These are phyloP conservation scores for Pyrrhosoma nymphula DNA, from an alignment of 2,888 invertebrate genomes.

Conservation along the genomic window DNA sequence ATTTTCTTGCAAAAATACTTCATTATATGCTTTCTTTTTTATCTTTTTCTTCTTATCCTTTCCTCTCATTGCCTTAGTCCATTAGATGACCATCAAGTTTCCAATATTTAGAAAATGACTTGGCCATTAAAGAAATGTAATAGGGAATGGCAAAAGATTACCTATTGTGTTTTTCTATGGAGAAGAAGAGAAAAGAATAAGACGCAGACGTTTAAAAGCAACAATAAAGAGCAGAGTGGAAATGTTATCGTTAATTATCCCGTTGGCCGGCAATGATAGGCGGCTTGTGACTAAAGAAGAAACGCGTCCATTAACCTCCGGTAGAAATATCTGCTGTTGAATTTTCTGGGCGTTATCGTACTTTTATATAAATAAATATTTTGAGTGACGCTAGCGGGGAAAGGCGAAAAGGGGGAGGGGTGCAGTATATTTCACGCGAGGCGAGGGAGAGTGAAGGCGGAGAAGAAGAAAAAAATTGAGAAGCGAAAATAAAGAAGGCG, in stretches of 20 bases:
- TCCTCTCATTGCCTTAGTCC: too few species aligned
- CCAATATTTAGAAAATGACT: too few species aligned
- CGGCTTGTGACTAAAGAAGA: not conserved
- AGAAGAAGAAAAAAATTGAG: not conserved
- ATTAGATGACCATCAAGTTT: too few species aligned
- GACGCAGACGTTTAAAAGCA: too few species aligned
- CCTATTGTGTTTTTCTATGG: too few species aligned
- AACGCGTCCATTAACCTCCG: not conserved
- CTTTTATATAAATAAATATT: not conserved
- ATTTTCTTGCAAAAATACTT: too few species aligned
- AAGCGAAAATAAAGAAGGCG: not conserved
- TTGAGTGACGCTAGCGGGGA: not conserved
- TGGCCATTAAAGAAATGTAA: too few species aligned
- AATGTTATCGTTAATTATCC: not conserved
- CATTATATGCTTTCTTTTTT: too few species aligned
- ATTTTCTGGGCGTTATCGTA: not conserved
- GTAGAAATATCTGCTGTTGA: not conserved
- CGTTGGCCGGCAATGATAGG: not conserved
- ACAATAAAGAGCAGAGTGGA: too few species aligned
- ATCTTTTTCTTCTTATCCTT: too few species aligned
- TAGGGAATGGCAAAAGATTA: too few species aligned
- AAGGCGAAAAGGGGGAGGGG: not conserved
- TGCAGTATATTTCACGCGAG: not conserved
- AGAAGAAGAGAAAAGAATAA: too few species aligned
- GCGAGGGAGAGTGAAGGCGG: not conserved